Base-by-base conservation (phyloP, 2,888 invertebrate genomes). In the Tachina fera region DNA sequence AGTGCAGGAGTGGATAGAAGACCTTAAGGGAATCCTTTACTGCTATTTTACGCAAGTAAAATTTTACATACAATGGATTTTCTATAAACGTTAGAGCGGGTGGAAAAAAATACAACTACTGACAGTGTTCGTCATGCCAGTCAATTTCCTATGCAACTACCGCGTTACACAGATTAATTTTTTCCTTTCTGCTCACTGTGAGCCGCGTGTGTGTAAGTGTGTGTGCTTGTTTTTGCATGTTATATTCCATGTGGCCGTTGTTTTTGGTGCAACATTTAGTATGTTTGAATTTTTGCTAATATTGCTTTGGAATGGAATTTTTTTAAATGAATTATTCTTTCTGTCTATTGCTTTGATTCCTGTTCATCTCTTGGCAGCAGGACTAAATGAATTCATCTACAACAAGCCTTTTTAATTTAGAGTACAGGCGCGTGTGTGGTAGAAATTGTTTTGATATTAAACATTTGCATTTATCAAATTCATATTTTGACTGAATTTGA, bases 301-400 rank as follows among this genome's bases (percentile, higher is more conserved):
- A 90, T 89, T 87, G 88, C 87, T 86, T 87, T 88, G 88, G 89
- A 89, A 89, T 90, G 90, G 90, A 90, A 90, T 90, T 88, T 88
- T 56, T 74, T 65, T 60, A 82, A 78, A 85, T 70, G 65, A 85
- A 60, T 80, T 82, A 79, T 31, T 31, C 84, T 87, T 31, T 31
- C 84, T 87, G 82, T 87, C 72, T 60, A 76, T 77, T 68, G 60
- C 53, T 84, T 68, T 72, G 80, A 80, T 84, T 84, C 80, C 53
- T 72, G 80, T 74, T 80, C 74, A 74, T 74, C 39, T 74, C 31
- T 67, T 11, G 47, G 63, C 45, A 39, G 22, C 49, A 14, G 77
- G 60, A 78, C 68, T 70, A 39, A 60, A 70, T 78, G 51, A 78
- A 70, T 68, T 67, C 22, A 58, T 77, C 14, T 5, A 16, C 49